Conservation (phyloP, 2,888 invertebrate genomes). For the Pimpla rufipes region DNA sequence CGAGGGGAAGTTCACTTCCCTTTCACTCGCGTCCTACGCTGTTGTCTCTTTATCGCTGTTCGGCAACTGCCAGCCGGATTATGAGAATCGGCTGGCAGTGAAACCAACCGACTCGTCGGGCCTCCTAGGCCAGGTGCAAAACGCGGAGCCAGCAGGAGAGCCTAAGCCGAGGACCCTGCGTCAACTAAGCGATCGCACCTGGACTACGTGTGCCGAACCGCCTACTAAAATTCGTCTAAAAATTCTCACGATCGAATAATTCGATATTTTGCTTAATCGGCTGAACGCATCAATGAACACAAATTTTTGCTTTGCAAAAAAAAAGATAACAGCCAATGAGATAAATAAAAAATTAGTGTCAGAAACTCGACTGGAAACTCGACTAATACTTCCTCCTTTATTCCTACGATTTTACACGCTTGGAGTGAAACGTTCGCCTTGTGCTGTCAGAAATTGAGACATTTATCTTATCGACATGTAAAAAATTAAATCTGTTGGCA, state of each 20-base stretch:
- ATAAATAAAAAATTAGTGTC: no score
- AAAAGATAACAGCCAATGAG: background rate
- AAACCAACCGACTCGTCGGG: slow-evolving; percentile 13
- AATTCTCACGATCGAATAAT: background rate
- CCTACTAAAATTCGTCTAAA: background rate
- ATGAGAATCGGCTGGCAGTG: slow-evolving; percentile 35
- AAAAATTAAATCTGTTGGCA: no score
- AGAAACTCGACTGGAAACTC: no score
- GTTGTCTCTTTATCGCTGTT: slow-evolving; percentile 49
- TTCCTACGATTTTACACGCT: no score
- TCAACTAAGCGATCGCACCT: slow-evolving; percentile 46
- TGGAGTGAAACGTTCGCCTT: no score
- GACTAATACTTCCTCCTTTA: no score
- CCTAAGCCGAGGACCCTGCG: slow-evolving; percentile 31
- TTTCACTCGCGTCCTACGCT: slow-evolving; percentile 3
- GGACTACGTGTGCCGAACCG: slow-evolving; percentile 3
- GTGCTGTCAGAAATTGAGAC: no score
- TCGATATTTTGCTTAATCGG: background rate
- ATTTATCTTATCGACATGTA: no score
- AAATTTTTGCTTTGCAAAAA: background rate
- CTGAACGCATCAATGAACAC: background rate
- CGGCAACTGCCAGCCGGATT: slow-evolving; percentile 60
- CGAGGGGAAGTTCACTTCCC: slow-evolving; percentile 4
- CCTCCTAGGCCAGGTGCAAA: slow-evolving; percentile 63
- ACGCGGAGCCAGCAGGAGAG: slow-evolving; percentile 27